A percentile compares a stretch with the other conserved stretches of the same genome.
phyloP scores from a whole-genome alignment of 2,113 vertebrate species.

The Thamnaconus septentrionalis region DNA sequence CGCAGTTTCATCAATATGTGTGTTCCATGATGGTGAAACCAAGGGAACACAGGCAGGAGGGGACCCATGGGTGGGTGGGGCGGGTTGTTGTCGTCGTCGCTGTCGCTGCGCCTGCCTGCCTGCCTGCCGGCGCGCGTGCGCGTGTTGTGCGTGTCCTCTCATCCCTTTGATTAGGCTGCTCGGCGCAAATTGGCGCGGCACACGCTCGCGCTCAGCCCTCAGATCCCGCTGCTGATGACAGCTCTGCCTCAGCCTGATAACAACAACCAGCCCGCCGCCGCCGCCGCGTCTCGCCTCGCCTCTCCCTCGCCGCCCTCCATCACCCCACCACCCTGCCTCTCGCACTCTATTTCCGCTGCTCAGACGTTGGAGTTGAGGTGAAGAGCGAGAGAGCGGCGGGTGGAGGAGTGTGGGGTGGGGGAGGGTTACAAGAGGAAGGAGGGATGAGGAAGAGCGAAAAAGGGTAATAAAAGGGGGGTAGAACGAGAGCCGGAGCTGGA shows the following conservation, averaged over 20 bases:
- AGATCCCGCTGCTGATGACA: slow-evolving; percentile 75
- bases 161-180: slow-evolving; percentile 74
- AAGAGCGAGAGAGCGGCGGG: slow-evolving; percentile 28
- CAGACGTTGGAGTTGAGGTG: slow-evolving; percentile 69
- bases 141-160: slow-evolving; percentile 19
- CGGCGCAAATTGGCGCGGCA: slow-evolving; percentile 71
- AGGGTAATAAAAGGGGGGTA: slow-evolving; percentile 24
- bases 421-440: slow-evolving; percentile 28
- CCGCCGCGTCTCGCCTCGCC: slow-evolving; percentile 42
- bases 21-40: slow-evolving; percentile 21
- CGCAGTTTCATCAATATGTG: slow-evolving; percentile 27
- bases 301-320: slow-evolving; percentile 49
- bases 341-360: slow-evolving; percentile 59
- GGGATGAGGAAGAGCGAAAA: slow-evolving; percentile 53
- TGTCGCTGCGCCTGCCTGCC: no score
- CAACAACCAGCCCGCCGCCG: slow-evolving; percentile 31
- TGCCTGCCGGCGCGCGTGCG: background rate
- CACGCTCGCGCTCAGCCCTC: slow-evolving; percentile 66
- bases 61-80: slow-evolving; percentile 33
- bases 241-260: slow-evolving; percentile 71
- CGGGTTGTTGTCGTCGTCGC: slow-evolving; percentile 4
- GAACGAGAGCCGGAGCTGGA: slow-evolving; percentile 44
- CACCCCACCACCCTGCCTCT: slow-evolving; percentile 52
- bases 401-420: slow-evolving; percentile 42
- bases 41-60: slow-evolving; percentile 27